Evolutionary conservation across 1,140 invertebrate genomes (phyloP).

Genomic region (Zaprionus inermis): DNA sequence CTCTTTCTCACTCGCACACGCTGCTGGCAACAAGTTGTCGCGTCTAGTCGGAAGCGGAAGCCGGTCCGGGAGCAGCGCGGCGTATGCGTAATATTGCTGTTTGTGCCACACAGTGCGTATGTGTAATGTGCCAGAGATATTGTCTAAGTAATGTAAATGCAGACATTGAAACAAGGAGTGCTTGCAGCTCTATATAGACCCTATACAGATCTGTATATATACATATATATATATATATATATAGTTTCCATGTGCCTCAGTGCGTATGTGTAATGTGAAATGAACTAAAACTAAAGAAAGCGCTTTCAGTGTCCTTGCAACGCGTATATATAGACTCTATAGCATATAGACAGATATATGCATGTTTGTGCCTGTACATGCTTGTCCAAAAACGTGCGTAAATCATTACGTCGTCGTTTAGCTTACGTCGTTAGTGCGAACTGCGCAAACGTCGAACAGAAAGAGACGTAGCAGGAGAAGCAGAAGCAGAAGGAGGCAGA

Average conservation of each 20-base stretch:
- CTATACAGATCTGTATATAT: background rate
- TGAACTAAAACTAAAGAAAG: background rate
- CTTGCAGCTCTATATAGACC: background rate
- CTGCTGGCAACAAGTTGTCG: slow-evolving; percentile 29
- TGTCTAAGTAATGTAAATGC: background rate
- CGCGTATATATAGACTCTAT: slow-evolving; percentile 1
- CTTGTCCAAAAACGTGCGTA: slow-evolving; percentile 58
- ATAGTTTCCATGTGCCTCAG: slow-evolving; percentile 6
- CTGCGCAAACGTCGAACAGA: slow-evolving; percentile 67
- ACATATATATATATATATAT: background rate
- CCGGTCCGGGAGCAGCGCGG: slow-evolving; percentile 47
- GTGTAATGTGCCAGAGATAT: background rate
- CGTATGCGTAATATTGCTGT: slow-evolving; percentile 40
- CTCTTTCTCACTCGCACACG: background rate
- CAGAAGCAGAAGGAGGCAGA: background rate
- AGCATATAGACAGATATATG: background rate
- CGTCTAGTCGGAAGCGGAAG: slow-evolving; percentile 73
- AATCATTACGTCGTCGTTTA: slow-evolving; percentile 73
- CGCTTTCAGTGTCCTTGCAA: slow-evolving; percentile 66
- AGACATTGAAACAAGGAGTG: background rate
- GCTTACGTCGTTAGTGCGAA: slow-evolving; percentile 55
- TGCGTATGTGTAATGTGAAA: slow-evolving; percentile 50
- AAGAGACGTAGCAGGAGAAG: background rate
- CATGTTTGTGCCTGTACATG: slow-evolving; percentile 6
- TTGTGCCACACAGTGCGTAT: slow-evolving; percentile 4